Evolutionary conservation across 2,888 invertebrate species (phyloP).

Genomic region (Palloptera scutellata): DNA sequence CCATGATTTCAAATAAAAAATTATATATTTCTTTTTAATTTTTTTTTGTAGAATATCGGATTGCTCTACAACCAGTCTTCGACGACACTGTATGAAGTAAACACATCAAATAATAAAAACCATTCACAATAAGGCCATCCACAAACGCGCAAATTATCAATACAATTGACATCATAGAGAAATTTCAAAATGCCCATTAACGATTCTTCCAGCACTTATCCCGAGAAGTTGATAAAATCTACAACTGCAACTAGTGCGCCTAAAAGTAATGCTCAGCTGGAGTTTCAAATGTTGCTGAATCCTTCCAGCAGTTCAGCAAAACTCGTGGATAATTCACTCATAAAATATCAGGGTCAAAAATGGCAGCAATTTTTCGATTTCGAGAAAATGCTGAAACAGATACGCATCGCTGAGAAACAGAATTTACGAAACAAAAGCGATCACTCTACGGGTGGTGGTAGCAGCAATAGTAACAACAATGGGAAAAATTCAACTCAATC

Average conservation of each 20-base stretch:
- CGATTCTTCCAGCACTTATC: background rate
- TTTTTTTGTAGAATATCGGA: too few relatives aligned
- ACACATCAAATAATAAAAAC: too few relatives aligned
- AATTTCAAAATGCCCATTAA: background rate
- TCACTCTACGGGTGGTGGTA: background rate
- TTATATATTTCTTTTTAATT: too few relatives aligned
- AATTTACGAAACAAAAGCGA: slow-evolving; percentile 41
- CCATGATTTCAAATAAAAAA: too few relatives aligned
- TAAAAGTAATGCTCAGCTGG: background rate
- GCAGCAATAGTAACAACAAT: slow-evolving; percentile 35
- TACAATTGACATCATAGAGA: too few relatives aligned
- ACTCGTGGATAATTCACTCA: slow-evolving; percentile 30
- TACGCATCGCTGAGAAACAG: slow-evolving; percentile 53
- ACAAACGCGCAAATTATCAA: too few relatives aligned
- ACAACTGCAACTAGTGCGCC: background rate
- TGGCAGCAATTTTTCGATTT: slow-evolving; percentile 58
- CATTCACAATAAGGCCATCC: too few relatives aligned
- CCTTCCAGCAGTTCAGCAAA: slow-evolving; percentile 12
- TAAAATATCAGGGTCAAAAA: slow-evolving; percentile 53
- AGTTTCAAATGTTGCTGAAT: too few relatives aligned
- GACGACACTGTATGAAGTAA: too few relatives aligned
- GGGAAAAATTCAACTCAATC: slow-evolving; percentile 34
- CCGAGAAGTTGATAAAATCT: background rate
- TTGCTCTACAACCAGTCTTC: too few relatives aligned
- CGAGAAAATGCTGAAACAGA: slow-evolving; percentile 55